Conservation (phyloP, 1,140 invertebrate species). For the Hylaeus volcanicus region DNA sequence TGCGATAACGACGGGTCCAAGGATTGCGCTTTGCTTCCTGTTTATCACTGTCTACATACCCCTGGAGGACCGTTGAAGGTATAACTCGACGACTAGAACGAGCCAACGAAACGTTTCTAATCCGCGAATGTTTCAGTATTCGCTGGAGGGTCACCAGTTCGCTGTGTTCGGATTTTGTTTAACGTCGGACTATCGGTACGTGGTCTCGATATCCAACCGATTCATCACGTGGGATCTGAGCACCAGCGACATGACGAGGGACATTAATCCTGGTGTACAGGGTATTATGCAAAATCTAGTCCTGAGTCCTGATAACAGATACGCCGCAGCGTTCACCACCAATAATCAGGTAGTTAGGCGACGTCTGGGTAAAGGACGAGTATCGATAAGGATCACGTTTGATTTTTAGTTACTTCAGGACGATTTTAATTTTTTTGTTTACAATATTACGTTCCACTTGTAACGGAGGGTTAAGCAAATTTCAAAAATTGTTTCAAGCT, state of each 20-base stretch:
- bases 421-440: too few species aligned
- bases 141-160: slow-evolving; percentile 98
- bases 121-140: slow-evolving; percentile 86
- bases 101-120: not conserved
- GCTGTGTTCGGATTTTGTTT: slow-evolving; percentile 97
- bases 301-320: slow-evolving; percentile 97
- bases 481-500: too few species aligned
- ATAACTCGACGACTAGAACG: slow-evolving; percentile 69
- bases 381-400: too few species aligned
- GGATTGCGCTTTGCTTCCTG: slow-evolving; percentile 94
- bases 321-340: slow-evolving; percentile 97
- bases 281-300: slow-evolving; percentile 97
- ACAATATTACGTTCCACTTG: too few species aligned
- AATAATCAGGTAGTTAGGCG: slow-evolving; percentile 89
- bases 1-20: slow-evolving; percentile 93
- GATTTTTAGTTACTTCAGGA: too few species aligned
- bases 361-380: not conserved
- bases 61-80: slow-evolving; percentile 98
- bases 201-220: slow-evolving; percentile 97
- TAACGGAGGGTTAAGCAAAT: not conserved
- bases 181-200: slow-evolving; percentile 95
- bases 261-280: slow-evolving; percentile 95
- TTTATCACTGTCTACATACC: slow-evolving; percentile 97
- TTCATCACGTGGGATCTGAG: slow-evolving; percentile 99
- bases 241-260: slow-evolving; percentile 94